Base-by-base conservation (phyloP, 1,140 invertebrate genomes). In the Magallana angulata region DNA sequence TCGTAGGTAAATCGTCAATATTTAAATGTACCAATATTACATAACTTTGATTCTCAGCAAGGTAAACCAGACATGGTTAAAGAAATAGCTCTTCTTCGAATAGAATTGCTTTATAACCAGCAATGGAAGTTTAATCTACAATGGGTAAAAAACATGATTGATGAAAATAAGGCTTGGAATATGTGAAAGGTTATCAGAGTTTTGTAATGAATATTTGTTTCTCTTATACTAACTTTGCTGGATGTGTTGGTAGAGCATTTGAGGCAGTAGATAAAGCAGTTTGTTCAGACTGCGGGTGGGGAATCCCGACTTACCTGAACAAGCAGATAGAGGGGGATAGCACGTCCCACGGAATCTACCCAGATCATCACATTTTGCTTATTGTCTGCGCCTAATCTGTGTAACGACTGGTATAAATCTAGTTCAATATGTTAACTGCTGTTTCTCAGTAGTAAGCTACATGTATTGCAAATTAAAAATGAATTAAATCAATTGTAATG, bases 231-330 rank as follows among this genome's bases (percentile, higher is more conserved):
- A 30, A 7, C 68, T 76, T 8, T 30, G 36, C 68, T 36, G 68
- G 12, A 12, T 30, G 24, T 76, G 68, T 76, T 30, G 68, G 68
- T 12, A 76, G 11, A 36, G 36, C 36, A 76, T 76, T 8, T 30
- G 24, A 12, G 36, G 7, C 24, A 76, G 68, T 76, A 76, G 68
- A 76, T 76, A 76, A 76, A 24, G 12, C n/a, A 62, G 68, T 68
- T 24, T 68, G 64, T 18, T 24, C 12, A 12, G 68, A 76, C 24
- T 76, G 7, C 30, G 36, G 68, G 24, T 76, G 36, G 68, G 24
- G 14, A n/a, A 14, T 14, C n/a, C 60, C 12, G 60, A 62, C n/a
- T 62, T 76, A 76, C 68, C 7, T 36, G 24, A 12, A 9, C 7
- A 48, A 48, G 36, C 36, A 76, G 68, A 11, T 76, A 76, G 11